Base-by-base conservation (phyloP, 2,888 invertebrate genomes). In the Diplolepis rosae region DNA sequence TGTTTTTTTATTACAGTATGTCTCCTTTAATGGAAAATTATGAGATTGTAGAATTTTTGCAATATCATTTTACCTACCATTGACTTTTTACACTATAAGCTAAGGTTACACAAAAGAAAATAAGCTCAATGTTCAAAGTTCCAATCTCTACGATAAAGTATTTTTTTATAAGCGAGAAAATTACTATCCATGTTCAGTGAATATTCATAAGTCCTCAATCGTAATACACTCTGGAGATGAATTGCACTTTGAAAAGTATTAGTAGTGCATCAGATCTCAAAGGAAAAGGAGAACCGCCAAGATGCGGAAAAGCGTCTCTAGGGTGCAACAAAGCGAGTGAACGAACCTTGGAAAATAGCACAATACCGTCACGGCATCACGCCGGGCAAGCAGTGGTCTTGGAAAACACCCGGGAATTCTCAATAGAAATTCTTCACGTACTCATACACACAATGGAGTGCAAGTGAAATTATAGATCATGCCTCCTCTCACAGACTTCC, bases 281-380 rank as follows among this genome's bases (percentile, higher is more conserved):
- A 61, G 39, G 39, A 39, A 39, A 39, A 39, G 35, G 39, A 61
- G 24, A 61, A 39, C n/a, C 35, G 39, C 39, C n/a, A 61, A 61
- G 61, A 61, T n/a, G 61, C 39, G 35, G 61, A 61, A 61, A 61
- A 61, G 35, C 61, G 61, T 61, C 61, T 39, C 61, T 35, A 22
- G 61, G 39, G 61, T 39, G 61, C 61, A 61, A 61, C 61, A 61
- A 61, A 61, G 61, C 61, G 35, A 61, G 39, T 61, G 39, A 61
- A 61, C 24, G 61, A 61, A 56, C 56, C 35, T 56, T 35, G 56
- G 35, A 61, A 61, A 61, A 61, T 61, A 61, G 61, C 24, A 39
- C 61, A 61, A 61, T 61, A 61, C 39, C 61, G 35, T 61, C 61
- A 22, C 22, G 61, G 39, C 61, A 61, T 61, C 39, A n/a, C 61